These are phyloP conservation scores for Thumatha senex DNA, from an alignment of 2,888 invertebrate species.

Conservation along the genomic window DNA sequence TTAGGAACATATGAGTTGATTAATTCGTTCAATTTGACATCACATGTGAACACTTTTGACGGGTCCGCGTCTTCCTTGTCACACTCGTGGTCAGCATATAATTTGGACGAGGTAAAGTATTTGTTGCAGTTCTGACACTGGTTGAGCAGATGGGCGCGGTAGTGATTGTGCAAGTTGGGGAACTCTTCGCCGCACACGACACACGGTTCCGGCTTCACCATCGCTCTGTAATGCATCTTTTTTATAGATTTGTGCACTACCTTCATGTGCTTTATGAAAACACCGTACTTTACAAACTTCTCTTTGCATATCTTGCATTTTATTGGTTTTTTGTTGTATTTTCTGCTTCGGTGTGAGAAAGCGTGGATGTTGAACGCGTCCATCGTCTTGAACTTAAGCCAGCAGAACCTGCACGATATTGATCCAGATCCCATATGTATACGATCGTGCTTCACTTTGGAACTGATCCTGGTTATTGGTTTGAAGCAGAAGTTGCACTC, in stretches of 20 bases:
- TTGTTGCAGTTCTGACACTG: conserved; percentile 76
- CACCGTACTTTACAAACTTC: conserved; percentile 72
- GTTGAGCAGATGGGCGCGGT: conserved; percentile 83
- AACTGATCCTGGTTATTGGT: conserved; percentile 62
- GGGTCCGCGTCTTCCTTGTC: conserved; percentile 63
- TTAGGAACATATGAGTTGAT: conserved; percentile 68
- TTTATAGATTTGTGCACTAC: conserved; percentile 62
- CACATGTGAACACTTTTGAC: conserved; percentile 65
- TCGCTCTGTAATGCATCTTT: conserved; percentile 71
- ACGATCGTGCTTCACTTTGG: conserved; percentile 62
- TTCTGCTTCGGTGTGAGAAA: conserved; percentile 74
- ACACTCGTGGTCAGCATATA: conserved; percentile 65
- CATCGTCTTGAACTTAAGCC: conserved; percentile 74
- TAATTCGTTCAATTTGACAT: conserved; percentile 56
- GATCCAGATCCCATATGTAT: conserved; percentile 71
- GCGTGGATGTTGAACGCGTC: conserved; percentile 78
- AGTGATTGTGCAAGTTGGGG: conserved; percentile 85
- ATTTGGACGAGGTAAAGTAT: conserved; percentile 68
- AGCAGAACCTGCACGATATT: conserved; percentile 77
- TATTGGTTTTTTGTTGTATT: conserved; percentile 73
- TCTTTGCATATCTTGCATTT: conserved; percentile 72
- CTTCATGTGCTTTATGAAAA: conserved; percentile 74
- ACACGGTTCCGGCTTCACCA: conserved; percentile 80
- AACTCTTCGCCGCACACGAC: conserved; percentile 84
- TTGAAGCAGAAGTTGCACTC: conserved; percentile 80